Evolutionary conservation across 2,888 invertebrate species (phyloP), one percentile per base, ranked within the genome.

Genomic region (Neoscelio sp.): DNA sequence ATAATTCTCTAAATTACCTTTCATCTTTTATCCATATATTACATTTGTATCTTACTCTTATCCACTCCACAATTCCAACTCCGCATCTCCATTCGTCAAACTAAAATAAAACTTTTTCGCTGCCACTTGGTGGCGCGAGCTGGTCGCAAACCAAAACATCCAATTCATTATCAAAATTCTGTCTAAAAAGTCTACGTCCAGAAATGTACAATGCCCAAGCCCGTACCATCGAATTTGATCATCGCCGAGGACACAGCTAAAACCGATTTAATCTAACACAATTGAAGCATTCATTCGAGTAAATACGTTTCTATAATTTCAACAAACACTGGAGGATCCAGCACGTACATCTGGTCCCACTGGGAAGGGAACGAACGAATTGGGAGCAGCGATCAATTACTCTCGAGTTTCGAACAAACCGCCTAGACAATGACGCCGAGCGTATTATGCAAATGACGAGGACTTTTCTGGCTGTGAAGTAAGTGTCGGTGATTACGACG

Each of bases 401-500:
- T 58, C 56, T 76, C 54, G 70, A 64, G 70, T 76, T 70, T 56
- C 76, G 26, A 70, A 76, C 76, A 68, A 64, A 68, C 76, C 46
- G 56, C 48, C 54, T 70, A 70, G 76, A 70, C 70, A 77, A 77
- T 77, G 70, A 77, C 58, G 70, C 62, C 38, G 30, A 54, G 33
- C 71, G 64, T 68, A 80, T 80, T 80, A 80, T 80, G 80, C 73
- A 76, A 80, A 76, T 80, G 50, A 62, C 65, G 44, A 60, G 35
- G 67, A 76, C 65, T 76, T 80, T 73, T 56, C 73, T 50, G 35
- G 28, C 76, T 48, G 64, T 12, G 64, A 56, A 64, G 52, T 52
- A 67, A 75, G 67, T 75, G 67, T 60, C 44, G 60, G 67, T 67
- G 67, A 67, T 75, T 67, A 38, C 67, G 56, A 44, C 35, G 67